These are phyloP conservation scores for Planococcus citri DNA, from an alignment of 1,140 invertebrate species.

Conservation along the genomic window DNA sequence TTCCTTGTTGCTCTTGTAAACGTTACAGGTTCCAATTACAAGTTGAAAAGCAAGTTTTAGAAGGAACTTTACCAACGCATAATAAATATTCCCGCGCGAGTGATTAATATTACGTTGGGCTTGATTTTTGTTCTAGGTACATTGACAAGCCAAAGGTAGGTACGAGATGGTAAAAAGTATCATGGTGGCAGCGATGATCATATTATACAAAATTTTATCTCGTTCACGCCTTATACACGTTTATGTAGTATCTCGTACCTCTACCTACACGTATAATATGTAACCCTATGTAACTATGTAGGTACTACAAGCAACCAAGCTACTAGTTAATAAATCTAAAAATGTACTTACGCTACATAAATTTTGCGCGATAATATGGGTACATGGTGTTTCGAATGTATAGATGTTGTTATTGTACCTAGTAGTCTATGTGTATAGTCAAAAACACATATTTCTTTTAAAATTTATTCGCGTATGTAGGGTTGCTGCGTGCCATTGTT, in stretches of 20 bases:
- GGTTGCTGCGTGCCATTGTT: background rate
- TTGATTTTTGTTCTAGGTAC: background rate
- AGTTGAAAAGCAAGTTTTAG: conserved; percentile 2
- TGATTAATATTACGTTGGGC: background rate
- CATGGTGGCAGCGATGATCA: background rate
- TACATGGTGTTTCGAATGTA: background rate
- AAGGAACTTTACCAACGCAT: background rate
- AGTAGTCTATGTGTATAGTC: background rate
- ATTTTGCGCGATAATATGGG: background rate
- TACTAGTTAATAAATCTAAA: conserved; percentile 1
- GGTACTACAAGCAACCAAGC: no score
- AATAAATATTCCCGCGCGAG: background rate
- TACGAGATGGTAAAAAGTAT: background rate
- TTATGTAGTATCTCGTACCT: no score
- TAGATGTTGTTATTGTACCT: background rate
- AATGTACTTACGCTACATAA: conserved; percentile 1
- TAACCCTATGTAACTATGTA: no score
- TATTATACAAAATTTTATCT: background rate
- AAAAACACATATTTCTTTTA: conserved; percentile 4
- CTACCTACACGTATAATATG: no score
- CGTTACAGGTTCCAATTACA: background rate
- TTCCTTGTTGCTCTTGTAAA: background rate
- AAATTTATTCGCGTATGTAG: background rate
- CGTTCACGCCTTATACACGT: background rate
- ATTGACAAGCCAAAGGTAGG: background rate